Evolutionary conservation across 2,113 vertebrate genomes (phyloP).

Genomic region (Psittacus erithacus): DNA sequence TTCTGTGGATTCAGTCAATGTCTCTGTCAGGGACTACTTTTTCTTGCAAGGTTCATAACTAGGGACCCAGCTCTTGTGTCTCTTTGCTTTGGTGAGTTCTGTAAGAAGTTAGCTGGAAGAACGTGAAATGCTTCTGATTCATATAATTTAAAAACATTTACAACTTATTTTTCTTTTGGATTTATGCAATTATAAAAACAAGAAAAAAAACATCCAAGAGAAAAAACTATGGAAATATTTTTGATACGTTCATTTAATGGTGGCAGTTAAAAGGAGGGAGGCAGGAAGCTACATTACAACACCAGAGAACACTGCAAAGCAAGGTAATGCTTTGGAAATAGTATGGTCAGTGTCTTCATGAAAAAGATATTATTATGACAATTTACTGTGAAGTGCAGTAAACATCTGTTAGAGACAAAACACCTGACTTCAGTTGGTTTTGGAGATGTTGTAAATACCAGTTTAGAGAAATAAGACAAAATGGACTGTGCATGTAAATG

Average conservation of each 20-base stretch:
- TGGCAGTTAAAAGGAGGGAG: neutral
- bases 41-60: neutral
- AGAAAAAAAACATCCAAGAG: neutral
- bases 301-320: neutral
- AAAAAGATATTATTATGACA: neutral
- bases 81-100: neutral
- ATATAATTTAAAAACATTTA: neutral
- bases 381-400: conserved; percentile 17
- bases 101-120: neutral
- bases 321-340: neutral
- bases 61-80: neutral
- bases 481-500: neutral
- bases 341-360: neutral
- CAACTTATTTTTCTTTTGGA: neutral
- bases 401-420: neutral
- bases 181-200: neutral
- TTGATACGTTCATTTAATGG: neutral
- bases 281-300: accelerated
- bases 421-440: neutral
- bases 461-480: neutral
- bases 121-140: neutral
- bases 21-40: accelerated
- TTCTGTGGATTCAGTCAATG: neutral
- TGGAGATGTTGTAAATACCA: neutral
- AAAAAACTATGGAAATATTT: neutral